These are phyloP conservation scores for Andrena trimmerana DNA, from an alignment of 2,888 invertebrate genomes.

Conservation along the genomic window DNA sequence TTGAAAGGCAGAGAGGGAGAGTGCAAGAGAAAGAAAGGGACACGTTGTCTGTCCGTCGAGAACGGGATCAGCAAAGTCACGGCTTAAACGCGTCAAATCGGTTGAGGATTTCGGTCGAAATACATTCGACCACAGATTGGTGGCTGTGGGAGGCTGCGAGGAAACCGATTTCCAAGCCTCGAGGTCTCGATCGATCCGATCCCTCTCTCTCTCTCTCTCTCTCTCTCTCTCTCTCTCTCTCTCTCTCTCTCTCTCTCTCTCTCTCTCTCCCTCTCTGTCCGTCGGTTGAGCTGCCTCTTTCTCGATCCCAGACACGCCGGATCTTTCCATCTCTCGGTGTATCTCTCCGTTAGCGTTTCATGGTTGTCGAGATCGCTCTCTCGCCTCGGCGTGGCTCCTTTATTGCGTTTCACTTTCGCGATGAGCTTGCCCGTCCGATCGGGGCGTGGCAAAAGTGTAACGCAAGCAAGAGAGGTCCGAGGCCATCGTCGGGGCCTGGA, in stretches of 20 bases:
- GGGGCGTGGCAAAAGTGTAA: slow-evolving; percentile 85
- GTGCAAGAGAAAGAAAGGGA: neutral
- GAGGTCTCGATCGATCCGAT: slow-evolving; percentile 67
- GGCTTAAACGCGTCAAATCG: neutral
- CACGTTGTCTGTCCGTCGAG: neutral
- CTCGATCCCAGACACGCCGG: slow-evolving; percentile 31
- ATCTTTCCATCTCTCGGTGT: slow-evolving; percentile 32
- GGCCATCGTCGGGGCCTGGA: slow-evolving; percentile 73
- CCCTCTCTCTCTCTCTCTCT: slow-evolving; percentile 43
- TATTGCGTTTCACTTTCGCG: slow-evolving; percentile 85
- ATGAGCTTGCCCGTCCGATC: slow-evolving; percentile 82
- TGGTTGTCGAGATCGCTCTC: slow-evolving; percentile 63
- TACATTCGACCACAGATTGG: slow-evolving; percentile 2
- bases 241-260: slow-evolving; percentile 37
- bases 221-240: slow-evolving; percentile 34
- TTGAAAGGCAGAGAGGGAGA: neutral
- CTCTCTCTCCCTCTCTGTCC: slow-evolving; percentile 31
- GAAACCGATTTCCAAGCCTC: slow-evolving; percentile 69
- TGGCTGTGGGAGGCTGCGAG: slow-evolving; percentile 60
- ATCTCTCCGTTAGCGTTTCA: slow-evolving; percentile 53
- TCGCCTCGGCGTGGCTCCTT: slow-evolving; percentile 78
- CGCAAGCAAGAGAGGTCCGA: slow-evolving; percentile 83
- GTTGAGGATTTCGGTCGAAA: neutral
- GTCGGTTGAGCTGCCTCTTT: slow-evolving; percentile 26
- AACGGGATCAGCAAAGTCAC: neutral